phyloP scores from a whole-genome alignment of 30 jellyfish, hydroid and myxozoan species.

The Hydractinia symbiolongicarpus region DNA sequence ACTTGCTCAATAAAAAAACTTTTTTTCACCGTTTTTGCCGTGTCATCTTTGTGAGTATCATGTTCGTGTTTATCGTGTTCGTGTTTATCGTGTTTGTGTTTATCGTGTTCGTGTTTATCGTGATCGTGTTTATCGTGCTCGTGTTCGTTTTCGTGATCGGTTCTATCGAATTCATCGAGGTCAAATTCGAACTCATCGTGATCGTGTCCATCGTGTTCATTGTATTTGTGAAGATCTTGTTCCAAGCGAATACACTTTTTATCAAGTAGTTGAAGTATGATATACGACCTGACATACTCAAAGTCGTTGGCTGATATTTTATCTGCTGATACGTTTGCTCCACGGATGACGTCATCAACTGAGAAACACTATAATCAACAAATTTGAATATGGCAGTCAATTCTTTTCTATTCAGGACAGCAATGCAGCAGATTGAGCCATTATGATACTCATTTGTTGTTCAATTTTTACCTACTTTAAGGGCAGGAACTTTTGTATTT shows the following conservation, averaged over 20 bases:
- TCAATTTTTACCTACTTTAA: background rate
- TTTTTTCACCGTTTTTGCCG: background rate
- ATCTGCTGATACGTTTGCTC: slow-evolving; percentile 36
- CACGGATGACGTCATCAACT: slow-evolving; percentile 50
- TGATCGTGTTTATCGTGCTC: slow-evolving; percentile 51
- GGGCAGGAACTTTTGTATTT: background rate
- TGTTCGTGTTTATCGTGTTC: background rate
- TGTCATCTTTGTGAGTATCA: background rate
- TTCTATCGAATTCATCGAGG: slow-evolving; percentile 39
- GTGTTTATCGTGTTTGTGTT: background rate
- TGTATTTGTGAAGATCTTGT: slow-evolving; percentile 29
- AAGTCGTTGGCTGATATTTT: slow-evolving; percentile 30
- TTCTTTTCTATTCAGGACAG: background rate
- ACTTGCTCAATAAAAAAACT: background rate
- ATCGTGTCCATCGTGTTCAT: slow-evolving; percentile 26
- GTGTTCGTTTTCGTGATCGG: slow-evolving; percentile 36
- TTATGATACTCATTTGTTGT: background rate
- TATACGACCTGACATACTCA: slow-evolving; percentile 28
- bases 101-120: background rate
- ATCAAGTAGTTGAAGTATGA: slow-evolving; percentile 36
- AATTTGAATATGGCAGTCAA: background rate
- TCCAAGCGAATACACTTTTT: slow-evolving; percentile 48
- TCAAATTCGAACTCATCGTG: slow-evolving; percentile 31
- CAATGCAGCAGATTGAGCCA: background rate
- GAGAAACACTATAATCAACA: slow-evolving; percentile 54